These are phyloP conservation scores for Leguminivora glycinivorella DNA, from an alignment of 1,140 invertebrate genomes.

Conservation along the genomic window DNA sequence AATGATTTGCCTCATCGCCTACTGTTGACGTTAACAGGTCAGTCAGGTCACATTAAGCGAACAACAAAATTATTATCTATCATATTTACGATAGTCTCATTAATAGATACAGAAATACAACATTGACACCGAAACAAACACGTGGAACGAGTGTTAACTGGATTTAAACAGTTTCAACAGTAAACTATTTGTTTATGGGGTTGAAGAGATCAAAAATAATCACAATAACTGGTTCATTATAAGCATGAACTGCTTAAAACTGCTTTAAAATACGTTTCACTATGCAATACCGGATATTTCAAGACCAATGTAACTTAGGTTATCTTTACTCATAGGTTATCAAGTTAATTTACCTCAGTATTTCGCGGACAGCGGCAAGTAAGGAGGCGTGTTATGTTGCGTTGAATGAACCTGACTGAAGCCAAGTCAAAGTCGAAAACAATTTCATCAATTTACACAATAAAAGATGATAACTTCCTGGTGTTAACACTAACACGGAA, in stretches of 20 bases:
- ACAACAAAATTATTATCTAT: constrained; percentile 32
- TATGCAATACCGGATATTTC: constrained; percentile 10
- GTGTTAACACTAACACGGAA: background rate
- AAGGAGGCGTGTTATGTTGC: background rate
- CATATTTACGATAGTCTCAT: constrained; percentile 13
- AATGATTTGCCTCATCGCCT: constrained; percentile 72
- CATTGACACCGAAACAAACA: constrained; percentile 4
- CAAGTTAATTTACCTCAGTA: constrained; percentile 14
- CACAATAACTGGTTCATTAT: background rate
- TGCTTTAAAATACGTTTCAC: background rate
- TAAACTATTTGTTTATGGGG: constrained; percentile 1
- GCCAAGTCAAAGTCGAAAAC: background rate
- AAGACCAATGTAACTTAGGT: background rate
- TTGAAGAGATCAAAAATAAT: constrained; percentile 17
- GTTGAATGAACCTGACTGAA: constrained; percentile 9
- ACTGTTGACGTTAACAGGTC: constrained; percentile 73
- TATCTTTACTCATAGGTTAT: constrained; percentile 16
- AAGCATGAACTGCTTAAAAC: background rate
- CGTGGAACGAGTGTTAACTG: constrained; percentile 10
- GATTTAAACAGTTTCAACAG: constrained; percentile 5
- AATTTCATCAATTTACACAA: constrained; percentile 27
- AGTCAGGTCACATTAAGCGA: constrained; percentile 56
- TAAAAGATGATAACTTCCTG: background rate
- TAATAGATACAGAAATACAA: background rate
- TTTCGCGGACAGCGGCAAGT: background rate